A percentile compares a stretch with the other conserved stretches of the same genome.
Evolutionary conservation across 1,140 invertebrate genomes (phyloP).

Genomic region (Bactericera cockerelli): DNA sequence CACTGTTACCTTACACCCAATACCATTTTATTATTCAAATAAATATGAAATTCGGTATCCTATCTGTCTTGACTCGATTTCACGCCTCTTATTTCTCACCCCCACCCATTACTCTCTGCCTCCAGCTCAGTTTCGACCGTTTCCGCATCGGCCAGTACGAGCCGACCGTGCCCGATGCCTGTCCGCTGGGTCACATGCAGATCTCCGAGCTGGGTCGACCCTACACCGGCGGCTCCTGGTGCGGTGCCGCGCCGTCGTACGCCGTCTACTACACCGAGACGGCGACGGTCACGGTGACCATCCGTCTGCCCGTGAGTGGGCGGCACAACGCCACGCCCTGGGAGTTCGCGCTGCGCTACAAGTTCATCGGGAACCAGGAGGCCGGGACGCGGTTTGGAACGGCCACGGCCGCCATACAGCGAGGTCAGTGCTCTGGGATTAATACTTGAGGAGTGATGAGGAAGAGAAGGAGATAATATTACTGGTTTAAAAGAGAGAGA

Average conservation of each 20-base stretch:
- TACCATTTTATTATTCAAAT: no score
- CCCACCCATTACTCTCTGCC: constrained; percentile 18
- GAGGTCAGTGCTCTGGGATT: constrained; percentile 36
- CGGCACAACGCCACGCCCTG: constrained; percentile 39
- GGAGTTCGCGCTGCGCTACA: constrained; percentile 58
- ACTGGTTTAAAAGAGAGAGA: no score
- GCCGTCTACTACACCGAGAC: constrained; percentile 76
- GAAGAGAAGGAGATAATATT: no score
- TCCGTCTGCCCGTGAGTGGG: constrained; percentile 50
- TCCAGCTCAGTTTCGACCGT: constrained; percentile 62
- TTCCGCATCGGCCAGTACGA: constrained; percentile 64
- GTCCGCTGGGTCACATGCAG: constrained; percentile 71
- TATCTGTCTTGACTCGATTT: background rate
- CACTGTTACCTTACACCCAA: no score
- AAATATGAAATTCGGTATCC: background rate
- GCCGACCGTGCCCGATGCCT: constrained; percentile 37
- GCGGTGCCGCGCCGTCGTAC: constrained; percentile 50
- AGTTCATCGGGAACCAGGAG: constrained; percentile 52
- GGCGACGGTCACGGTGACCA: constrained; percentile 59
- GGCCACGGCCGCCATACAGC: constrained; percentile 49
- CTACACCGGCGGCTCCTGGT: constrained; percentile 71
- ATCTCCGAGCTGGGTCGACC: constrained; percentile 61
- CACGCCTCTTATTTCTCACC: background rate
- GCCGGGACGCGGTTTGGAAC: constrained; percentile 62
- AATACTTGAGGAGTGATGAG: no score